Conservation (phyloP, 1,140 invertebrate genomes). For the Cataglyphis hispanica region DNA sequence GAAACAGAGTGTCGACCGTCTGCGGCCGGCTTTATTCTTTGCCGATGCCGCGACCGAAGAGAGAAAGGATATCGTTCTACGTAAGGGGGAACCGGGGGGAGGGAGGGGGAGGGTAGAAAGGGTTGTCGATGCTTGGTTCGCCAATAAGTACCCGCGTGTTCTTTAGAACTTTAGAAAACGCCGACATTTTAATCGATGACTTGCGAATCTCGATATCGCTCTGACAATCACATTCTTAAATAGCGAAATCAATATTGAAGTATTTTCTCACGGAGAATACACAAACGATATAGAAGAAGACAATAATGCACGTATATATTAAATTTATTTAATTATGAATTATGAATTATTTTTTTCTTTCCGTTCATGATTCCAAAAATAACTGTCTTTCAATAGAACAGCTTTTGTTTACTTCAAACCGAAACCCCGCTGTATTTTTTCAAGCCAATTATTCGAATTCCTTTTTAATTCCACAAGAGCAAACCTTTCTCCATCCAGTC, state of each 20-base stretch:
- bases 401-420: not conserved
- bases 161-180: slow-evolving; percentile 53
- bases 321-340: not conserved
- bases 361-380: not conserved
- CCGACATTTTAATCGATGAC: slow-evolving; percentile 54
- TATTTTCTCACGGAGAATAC: not conserved
- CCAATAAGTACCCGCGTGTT: slow-evolving; percentile 60
- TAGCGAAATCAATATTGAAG: not conserved
- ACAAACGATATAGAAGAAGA: too few species aligned
- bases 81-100: not conserved
- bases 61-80: slow-evolving; percentile 44
- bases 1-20: slow-evolving; percentile 77
- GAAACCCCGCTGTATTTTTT: slow-evolving; percentile 13
- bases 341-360: not conserved
- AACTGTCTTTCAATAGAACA: slow-evolving; percentile 16
- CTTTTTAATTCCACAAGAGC: slow-evolving; percentile 44
- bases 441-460: slow-evolving; percentile 38
- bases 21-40: slow-evolving; percentile 72
- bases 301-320: not conserved
- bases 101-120: not conserved
- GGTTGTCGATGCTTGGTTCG: slow-evolving; percentile 55
- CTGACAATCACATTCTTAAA: slow-evolving; percentile 27
- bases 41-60: slow-evolving; percentile 69
- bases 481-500: slow-evolving; percentile 38
- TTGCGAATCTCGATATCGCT: slow-evolving; percentile 16